Conservation (phyloP, 2,888 invertebrate genomes). For the Leptura quadrifasciata region DNA sequence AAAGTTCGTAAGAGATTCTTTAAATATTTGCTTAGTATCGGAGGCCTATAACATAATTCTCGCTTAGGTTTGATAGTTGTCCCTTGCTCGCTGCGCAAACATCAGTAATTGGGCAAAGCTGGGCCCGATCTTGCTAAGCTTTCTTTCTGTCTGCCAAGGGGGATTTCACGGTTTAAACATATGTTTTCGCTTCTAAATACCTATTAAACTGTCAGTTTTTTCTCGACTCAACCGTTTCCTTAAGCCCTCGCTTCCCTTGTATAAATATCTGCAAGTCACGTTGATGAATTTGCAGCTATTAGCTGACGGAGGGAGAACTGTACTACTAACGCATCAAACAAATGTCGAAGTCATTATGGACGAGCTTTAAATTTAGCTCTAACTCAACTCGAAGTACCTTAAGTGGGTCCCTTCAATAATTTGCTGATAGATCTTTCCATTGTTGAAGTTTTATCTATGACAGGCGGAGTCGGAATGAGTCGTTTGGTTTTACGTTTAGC, state of each 20-base stretch:
- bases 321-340: slow-evolving; percentile 46
- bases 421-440: slow-evolving; percentile 2
- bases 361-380: slow-evolving; percentile 7
- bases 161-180: slow-evolving; percentile 44
- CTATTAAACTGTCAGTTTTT: slow-evolving; percentile 57
- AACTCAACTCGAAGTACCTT: background rate
- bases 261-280: slow-evolving; percentile 60
- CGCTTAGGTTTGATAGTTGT: slow-evolving; percentile 54
- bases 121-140: slow-evolving; percentile 29
- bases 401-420: background rate
- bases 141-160: slow-evolving; percentile 24
- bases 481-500: background rate
- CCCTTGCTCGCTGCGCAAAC: slow-evolving; percentile 53
- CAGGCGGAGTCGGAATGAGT: background rate
- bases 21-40: slow-evolving; percentile 66
- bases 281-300: slow-evolving; percentile 60
- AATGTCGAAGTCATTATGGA: slow-evolving; percentile 50
- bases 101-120: slow-evolving; percentile 49
- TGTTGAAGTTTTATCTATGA: background rate
- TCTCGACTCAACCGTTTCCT: slow-evolving; percentile 36
- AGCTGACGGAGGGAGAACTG: slow-evolving; percentile 43
- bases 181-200: slow-evolving; percentile 55
- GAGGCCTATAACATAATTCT: slow-evolving; percentile 63
- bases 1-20: slow-evolving; percentile 60
- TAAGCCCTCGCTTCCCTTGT: slow-evolving; percentile 33